Conservation (phyloP, 2,113 vertebrate species). For the Echinops telfairi region DNA sequence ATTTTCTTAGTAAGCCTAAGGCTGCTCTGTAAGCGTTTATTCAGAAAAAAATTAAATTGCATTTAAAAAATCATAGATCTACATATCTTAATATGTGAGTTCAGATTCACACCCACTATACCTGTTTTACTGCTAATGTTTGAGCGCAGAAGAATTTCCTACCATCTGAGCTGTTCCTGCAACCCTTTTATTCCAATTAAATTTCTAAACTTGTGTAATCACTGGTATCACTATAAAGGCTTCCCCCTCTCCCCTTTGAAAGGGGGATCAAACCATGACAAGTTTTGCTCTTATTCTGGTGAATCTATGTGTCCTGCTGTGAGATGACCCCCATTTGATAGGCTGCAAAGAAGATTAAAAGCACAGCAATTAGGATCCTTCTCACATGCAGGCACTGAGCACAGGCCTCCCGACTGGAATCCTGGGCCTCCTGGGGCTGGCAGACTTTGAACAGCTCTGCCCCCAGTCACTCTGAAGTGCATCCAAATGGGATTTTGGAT, state of each 20-base stretch:
- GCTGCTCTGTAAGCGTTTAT: not conserved
- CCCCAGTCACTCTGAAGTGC: slow-evolving; percentile 64
- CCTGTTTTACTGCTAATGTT: not conserved
- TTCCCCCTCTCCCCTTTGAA: not conserved
- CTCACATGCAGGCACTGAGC: slow-evolving; percentile 39
- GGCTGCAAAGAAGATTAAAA: slow-evolving; percentile 61
- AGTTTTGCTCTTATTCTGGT: slow-evolving; percentile 51
- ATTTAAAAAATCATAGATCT: not conserved
- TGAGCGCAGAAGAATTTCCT: not conserved
- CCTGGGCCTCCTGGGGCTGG: not conserved
- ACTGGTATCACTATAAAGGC: not conserved
- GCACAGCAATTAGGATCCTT: slow-evolving; percentile 38
- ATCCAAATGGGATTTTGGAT: slow-evolving; percentile 58
- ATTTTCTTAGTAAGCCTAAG: not conserved
- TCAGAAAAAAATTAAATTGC: not conserved
- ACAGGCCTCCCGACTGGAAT: slow-evolving; percentile 5
- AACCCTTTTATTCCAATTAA: not conserved
- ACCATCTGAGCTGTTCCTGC: not conserved
- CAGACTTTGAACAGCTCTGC: not conserved
- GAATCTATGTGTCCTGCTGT: slow-evolving; percentile 10
- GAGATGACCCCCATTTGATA: slow-evolving; percentile 62
- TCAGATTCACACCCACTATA: not conserved
- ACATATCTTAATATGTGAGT: not conserved
- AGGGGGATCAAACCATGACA: slow-evolving; percentile 53
- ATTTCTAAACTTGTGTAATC: not conserved